Percentiles rank a stretch among this genome's conserved stretches.
Evolutionary conservation across 1,140 invertebrate genomes (phyloP).

Genomic region (Anoplolepis gracilipes): DNA sequence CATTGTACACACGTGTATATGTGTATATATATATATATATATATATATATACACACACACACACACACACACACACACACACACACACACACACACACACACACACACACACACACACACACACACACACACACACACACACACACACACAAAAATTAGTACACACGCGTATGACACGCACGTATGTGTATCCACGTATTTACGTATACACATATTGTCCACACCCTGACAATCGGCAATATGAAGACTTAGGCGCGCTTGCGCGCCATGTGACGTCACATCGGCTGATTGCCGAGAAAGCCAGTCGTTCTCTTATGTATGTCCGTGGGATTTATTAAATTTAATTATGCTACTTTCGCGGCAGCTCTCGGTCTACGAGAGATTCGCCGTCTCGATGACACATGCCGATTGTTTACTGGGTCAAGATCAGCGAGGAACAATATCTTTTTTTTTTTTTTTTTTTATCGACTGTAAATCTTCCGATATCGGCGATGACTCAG

Average conservation of each 20-base stretch:
- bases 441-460: background rate
- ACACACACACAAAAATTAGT: no score
- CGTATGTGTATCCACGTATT: background rate
- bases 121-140: no score
- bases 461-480: background rate
- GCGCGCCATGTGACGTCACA: conserved; percentile 74
- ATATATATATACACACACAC: no score
- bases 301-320: conserved; percentile 33
- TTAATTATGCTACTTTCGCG: conserved; percentile 68
- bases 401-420: background rate
- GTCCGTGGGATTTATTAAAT: conserved; percentile 65
- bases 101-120: background rate
- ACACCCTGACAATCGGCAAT: conserved; percentile 29
- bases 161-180: background rate
- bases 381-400: background rate
- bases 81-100: background rate
- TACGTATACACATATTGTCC: background rate
- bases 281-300: conserved; percentile 70
- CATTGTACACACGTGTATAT: background rate
- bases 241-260: background rate
- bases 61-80: no score
- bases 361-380: background rate
- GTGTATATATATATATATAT: no score
- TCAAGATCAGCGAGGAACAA: background rate
- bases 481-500: background rate